phyloP scores from a whole-genome alignment of 2,113 vertebrate genomes.

The Trichechus manatus region DNA sequence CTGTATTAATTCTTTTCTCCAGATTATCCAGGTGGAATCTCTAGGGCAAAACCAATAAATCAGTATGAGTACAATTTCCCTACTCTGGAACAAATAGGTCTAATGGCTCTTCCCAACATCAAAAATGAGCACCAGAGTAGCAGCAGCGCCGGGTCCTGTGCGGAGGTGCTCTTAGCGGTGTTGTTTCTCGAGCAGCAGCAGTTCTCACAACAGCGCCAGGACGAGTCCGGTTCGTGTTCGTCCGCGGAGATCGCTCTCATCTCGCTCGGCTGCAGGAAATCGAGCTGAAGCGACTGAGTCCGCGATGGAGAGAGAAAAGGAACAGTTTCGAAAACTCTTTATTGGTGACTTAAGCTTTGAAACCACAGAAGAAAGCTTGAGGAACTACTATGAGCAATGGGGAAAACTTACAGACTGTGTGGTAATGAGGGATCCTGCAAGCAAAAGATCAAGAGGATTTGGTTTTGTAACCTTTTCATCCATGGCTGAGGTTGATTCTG shows the following conservation, averaged over 20 bases:
- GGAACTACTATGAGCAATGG: constrained; percentile 93
- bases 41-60: not conserved
- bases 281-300: constrained; percentile 82
- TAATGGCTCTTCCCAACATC: not conserved
- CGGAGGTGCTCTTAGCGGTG: constrained; percentile 39
- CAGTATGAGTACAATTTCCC: not conserved
- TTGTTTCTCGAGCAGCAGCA: constrained; percentile 64
- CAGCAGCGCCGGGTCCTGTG: constrained; percentile 65
- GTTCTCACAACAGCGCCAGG: constrained; percentile 64
- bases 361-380: constrained; percentile 93
- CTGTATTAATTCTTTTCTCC: not conserved
- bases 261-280: constrained; percentile 85
- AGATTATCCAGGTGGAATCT: not conserved
- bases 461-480: constrained; percentile 93
- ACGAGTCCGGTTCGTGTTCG: constrained; percentile 82
- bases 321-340: constrained; percentile 92
- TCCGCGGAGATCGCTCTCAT: constrained; percentile 84
- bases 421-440: constrained; percentile 93
- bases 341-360: constrained; percentile 93
- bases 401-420: constrained; percentile 93
- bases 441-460: constrained; percentile 93
- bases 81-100: not conserved
- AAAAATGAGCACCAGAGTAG: constrained; percentile 47
- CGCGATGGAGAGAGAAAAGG: constrained; percentile 91
- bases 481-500: constrained; percentile 92